Conservation (phyloP, 1,140 invertebrate genomes). For the Drosophila erecta region DNA sequence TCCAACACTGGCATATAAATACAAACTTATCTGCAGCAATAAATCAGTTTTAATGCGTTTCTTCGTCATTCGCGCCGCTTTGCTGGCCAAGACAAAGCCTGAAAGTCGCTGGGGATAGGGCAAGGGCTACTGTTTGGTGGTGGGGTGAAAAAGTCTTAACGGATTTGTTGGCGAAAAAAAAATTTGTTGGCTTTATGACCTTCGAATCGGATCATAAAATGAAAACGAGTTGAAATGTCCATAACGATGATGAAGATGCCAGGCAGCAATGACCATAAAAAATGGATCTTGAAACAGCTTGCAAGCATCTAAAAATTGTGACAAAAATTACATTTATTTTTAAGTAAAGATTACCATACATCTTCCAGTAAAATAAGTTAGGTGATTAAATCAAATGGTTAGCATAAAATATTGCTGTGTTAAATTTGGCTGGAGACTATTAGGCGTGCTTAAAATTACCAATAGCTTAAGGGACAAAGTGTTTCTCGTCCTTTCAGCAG, state of each 20-base stretch:
- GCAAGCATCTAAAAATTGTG: too few species aligned
- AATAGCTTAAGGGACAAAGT: conserved; percentile 3
- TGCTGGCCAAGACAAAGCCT: conserved; percentile 39
- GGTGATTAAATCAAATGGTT: too few species aligned
- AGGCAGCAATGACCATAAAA: conserved; percentile 21
- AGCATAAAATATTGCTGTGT: too few species aligned
- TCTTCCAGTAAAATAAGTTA: too few species aligned
- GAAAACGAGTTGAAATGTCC: conserved; percentile 44
- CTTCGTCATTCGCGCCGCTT: conserved; percentile 42
- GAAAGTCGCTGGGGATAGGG: neutral
- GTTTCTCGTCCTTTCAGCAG: conserved; percentile 3
- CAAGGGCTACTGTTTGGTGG: neutral
- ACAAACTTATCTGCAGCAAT: conserved; percentile 75
- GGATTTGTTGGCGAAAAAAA: conserved; percentile 34
- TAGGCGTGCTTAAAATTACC: neutral
- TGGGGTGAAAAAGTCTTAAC: conserved; percentile 13
- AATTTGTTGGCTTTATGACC: conserved; percentile 34
- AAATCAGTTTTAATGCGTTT: conserved; percentile 79
- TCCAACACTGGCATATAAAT: conserved; percentile 66
- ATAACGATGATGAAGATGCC: conserved; percentile 24
- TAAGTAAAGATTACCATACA: too few species aligned
- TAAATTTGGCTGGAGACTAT: too few species aligned
- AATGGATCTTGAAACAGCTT: conserved; percentile 12
- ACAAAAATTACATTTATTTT: neutral
- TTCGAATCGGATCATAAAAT: conserved; percentile 45